A percentile compares a stretch with the other conserved stretches of the same genome.
phyloP scores from a whole-genome alignment of 2,113 vertebrate genomes.

The Cyprinodon tularosa region DNA sequence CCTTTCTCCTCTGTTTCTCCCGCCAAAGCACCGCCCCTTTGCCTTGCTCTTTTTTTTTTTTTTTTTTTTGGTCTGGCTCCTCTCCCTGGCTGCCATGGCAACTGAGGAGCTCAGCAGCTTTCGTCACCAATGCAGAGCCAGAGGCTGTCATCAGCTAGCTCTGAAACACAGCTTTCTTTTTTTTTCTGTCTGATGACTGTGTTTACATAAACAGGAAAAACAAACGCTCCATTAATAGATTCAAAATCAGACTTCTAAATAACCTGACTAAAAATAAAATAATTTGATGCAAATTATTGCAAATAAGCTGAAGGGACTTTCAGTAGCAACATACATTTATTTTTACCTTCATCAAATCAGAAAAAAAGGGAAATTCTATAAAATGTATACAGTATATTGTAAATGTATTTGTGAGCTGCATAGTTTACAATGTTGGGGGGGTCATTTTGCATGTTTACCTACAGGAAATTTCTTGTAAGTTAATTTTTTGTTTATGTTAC shows the following conservation, averaged over 20 bases:
- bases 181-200: constrained; percentile 65
- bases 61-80: constrained; percentile 78
- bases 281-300: constrained; percentile 35
- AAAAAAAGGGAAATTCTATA: not conserved
- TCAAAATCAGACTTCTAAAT: constrained; percentile 37
- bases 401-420: not conserved
- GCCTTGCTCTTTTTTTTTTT: constrained; percentile 81
- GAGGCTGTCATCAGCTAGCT: constrained; percentile 81
- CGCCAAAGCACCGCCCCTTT: constrained; percentile 83
- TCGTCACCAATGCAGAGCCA: constrained; percentile 89
- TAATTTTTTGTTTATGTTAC: not conserved
- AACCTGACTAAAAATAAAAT: constrained; percentile 41
- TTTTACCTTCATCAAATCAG: not conserved
- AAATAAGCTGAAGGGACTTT: not conserved
- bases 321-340: not conserved
- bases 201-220: constrained; percentile 72
- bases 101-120: constrained; percentile 88
- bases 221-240: constrained; percentile 62
- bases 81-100: constrained; percentile 89
- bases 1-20: constrained; percentile 84
- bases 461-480: not conserved
- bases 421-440: not conserved
- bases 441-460: not conserved
- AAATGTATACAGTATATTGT: not conserved
- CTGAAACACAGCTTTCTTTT: constrained; percentile 64